A percentile compares a stretch with the other conserved stretches of the same genome.
These are phyloP conservation scores for Oreotrochilus melanogaster DNA, from an alignment of 2,113 vertebrate species.

Conservation along the genomic window DNA sequence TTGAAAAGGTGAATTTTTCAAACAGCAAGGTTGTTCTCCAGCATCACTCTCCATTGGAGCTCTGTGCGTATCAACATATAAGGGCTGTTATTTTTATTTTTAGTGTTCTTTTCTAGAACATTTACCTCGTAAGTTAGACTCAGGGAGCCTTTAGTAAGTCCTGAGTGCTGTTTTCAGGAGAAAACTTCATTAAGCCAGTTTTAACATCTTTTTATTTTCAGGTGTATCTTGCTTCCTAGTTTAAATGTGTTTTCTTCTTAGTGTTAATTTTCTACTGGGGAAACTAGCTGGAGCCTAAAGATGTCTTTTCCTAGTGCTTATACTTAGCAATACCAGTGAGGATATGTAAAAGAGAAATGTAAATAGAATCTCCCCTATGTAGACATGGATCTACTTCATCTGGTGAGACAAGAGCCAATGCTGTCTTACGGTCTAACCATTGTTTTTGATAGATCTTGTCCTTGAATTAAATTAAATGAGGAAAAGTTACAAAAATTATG, in stretches of 20 bases:
- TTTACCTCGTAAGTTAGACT: neutral
- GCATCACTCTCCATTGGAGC: neutral
- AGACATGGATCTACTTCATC: neutral
- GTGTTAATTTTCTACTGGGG: neutral
- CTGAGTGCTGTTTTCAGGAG: neutral
- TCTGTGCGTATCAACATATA: neutral
- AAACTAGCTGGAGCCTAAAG: neutral
- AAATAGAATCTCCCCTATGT: neutral
- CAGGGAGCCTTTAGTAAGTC: neutral
- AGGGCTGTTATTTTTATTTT: neutral
- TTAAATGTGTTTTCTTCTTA: neutral
- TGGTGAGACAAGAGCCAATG: neutral
- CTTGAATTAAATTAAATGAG: constrained; percentile 32
- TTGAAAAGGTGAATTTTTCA: neutral
- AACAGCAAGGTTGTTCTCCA: neutral
- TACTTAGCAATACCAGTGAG: neutral
- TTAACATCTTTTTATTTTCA: neutral
- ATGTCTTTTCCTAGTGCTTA: neutral
- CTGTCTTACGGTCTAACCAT: constrained; percentile 4
- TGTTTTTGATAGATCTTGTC: neutral
- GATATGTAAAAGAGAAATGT: neutral
- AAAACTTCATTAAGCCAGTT: neutral
- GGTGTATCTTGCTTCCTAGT: neutral
- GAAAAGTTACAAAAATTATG: neutral
- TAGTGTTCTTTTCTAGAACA: neutral